A percentile compares a stretch with the other conserved stretches of the same genome.
phyloP scores from a whole-genome alignment of 2,113 vertebrate genomes.

The Setophaga kirtlandii region DNA sequence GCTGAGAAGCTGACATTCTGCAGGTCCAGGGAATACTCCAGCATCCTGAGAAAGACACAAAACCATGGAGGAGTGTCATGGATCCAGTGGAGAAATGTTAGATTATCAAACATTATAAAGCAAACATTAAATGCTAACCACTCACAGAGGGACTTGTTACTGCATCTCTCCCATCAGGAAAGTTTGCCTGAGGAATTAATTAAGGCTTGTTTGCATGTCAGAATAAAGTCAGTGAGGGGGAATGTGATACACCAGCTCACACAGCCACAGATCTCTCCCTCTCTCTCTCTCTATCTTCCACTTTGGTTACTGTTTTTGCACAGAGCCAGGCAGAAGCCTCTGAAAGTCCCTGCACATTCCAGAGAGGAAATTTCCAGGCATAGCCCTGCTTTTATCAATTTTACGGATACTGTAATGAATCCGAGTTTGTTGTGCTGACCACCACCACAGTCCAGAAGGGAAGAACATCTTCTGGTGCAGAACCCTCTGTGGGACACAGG shows the following conservation, averaged over 20 bases:
- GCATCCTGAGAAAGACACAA: constrained; percentile 83
- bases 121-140: background rate
- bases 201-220: constrained; percentile 28
- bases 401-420: background rate
- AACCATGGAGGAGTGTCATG: background rate
- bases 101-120: constrained; percentile 39
- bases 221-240: constrained; percentile 7
- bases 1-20: constrained; percentile 98
- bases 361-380: background rate
- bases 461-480: background rate
- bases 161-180: constrained; percentile 12
- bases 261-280: background rate
- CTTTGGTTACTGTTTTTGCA: background rate
- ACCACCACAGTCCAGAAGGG: background rate
- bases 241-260: background rate
- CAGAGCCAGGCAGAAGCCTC: background rate
- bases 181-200: constrained; percentile 63
- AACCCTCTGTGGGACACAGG: background rate
- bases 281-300: background rate
- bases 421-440: background rate
- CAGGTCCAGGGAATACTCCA: constrained; percentile 97
- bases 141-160: constrained; percentile 7
- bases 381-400: background rate
- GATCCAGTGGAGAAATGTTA: constrained; percentile 3
- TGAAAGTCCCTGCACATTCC: background rate